A percentile compares a stretch with the other conserved stretches of the same genome.
Conservation (phyloP, 2,888 invertebrate species). For the Emmelina monodactyla region DNA sequence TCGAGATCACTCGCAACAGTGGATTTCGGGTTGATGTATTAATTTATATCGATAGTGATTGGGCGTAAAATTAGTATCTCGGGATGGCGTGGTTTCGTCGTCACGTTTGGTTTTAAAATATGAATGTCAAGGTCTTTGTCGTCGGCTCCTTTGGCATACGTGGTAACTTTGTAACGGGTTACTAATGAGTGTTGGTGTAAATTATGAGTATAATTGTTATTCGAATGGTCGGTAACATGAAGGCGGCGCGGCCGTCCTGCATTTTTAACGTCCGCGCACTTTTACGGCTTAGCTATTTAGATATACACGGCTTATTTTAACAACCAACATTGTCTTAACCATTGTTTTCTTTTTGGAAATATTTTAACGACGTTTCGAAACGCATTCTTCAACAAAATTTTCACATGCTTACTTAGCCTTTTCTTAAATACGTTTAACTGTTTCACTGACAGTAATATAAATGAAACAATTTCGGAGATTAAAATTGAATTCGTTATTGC, state of each 20-base stretch:
- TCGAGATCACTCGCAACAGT: constrained; percentile 26
- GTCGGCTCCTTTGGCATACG: constrained; percentile 37
- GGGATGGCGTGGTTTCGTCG: constrained; percentile 43
- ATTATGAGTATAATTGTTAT: constrained; percentile 46
- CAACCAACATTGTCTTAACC: too few relatives aligned
- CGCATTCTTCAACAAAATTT: too few relatives aligned
- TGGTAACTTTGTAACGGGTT: constrained; percentile 38
- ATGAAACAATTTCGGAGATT: too few relatives aligned
- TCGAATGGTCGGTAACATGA: constrained; percentile 49
- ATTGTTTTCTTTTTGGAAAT: too few relatives aligned
- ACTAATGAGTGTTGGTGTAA: constrained; percentile 48
- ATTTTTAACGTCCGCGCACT: constrained; percentile 39
- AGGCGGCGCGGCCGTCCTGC: constrained; percentile 44
- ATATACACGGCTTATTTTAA: too few relatives aligned
- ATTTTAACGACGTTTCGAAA: too few relatives aligned
- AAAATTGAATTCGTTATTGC: too few relatives aligned
- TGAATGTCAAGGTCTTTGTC: constrained; percentile 48
- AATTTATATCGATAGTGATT: constrained; percentile 56
- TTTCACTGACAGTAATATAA: too few relatives aligned
- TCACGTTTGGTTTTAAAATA: constrained; percentile 53
- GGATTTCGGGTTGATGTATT: constrained; percentile 41
- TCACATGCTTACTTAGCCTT: too few relatives aligned
- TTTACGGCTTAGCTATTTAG: constrained; percentile 29
- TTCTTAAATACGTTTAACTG: too few relatives aligned
- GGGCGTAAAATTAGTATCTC: constrained; percentile 56